Evolutionary conservation across 2,888 invertebrate species (phyloP).

Genomic region (Apotomis betuletana): DNA sequence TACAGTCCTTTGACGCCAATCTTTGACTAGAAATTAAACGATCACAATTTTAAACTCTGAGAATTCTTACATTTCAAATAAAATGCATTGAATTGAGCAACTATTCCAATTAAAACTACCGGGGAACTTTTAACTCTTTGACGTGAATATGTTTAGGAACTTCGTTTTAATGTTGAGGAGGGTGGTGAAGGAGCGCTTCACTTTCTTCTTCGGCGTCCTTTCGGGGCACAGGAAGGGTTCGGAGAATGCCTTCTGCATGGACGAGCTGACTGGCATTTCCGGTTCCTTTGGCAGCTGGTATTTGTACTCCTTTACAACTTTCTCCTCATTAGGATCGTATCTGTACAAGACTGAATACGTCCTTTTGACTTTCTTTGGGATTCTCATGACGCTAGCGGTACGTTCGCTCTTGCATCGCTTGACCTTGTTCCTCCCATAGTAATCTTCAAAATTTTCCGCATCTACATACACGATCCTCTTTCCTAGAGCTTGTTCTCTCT

Average conservation of each 20-base stretch:
- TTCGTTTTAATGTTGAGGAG: slow-evolving; percentile 77
- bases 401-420: slow-evolving; percentile 79
- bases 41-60: slow-evolving; percentile 41
- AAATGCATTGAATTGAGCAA: slow-evolving; percentile 81
- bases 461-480: slow-evolving; percentile 75
- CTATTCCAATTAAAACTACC: slow-evolving; percentile 52
- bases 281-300: slow-evolving; percentile 69
- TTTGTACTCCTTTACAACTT: slow-evolving; percentile 78
- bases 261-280: slow-evolving; percentile 50
- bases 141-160: slow-evolving; percentile 75
- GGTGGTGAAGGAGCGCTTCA: slow-evolving; percentile 77
- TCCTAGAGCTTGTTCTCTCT: slow-evolving; percentile 76
- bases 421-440: slow-evolving; percentile 75
- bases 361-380: slow-evolving; percentile 75
- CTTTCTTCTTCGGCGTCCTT: slow-evolving; percentile 73
- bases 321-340: slow-evolving; percentile 76
- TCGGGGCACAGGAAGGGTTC: slow-evolving; percentile 74
- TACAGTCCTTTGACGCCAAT: slow-evolving; percentile 24
- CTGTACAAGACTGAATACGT: slow-evolving; percentile 78
- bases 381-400: slow-evolving; percentile 60
- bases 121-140: slow-evolving; percentile 67
- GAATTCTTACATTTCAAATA: slow-evolving; percentile 42
- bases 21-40: slow-evolving; percentile 56
- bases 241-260: slow-evolving; percentile 69
- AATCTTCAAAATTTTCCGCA: slow-evolving; percentile 74